Conservation (phyloP, 2,888 invertebrate genomes). For the Tricholauxania praeusta region DNA sequence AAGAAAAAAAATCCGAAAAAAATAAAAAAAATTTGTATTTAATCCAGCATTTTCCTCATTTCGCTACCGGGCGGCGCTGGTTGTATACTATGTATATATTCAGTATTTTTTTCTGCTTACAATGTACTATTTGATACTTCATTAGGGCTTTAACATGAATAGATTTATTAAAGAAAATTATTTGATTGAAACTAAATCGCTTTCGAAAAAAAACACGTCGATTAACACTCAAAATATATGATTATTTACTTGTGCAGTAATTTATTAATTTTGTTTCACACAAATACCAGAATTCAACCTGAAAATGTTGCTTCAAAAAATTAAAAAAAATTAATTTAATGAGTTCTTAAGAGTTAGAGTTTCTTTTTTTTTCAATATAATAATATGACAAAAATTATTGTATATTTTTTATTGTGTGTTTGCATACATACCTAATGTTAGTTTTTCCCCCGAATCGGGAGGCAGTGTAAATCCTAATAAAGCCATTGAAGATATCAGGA, state of each 20-base stretch:
- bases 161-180: no score
- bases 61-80: slow-evolving; percentile 57
- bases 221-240: no score
- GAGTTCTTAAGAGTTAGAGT: not conserved
- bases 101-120: no score
- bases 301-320: slow-evolving; percentile 19
- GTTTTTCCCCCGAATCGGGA: slow-evolving; percentile 78
- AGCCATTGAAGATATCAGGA: slow-evolving; percentile 98
- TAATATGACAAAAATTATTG: not conserved
- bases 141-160: no score
- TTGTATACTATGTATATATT: no score
- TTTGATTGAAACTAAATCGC: no score
- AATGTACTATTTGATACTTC: no score
- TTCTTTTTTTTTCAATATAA: not conserved
- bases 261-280: not conserved
- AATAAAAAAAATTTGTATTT: not conserved
- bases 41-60: slow-evolving; percentile 65
- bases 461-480: slow-evolving; percentile 98
- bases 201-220: no score
- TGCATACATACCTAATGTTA: slow-evolving; percentile 68
- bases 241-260: no score
- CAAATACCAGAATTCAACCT: slow-evolving; percentile 5
- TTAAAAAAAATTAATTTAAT: not conserved
- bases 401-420: not conserved
- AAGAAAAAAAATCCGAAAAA: not conserved